Evolutionary conservation across 2,113 vertebrate species (phyloP), one percentile per base, ranked within the genome.

Genomic region (Etheostoma cragini): DNA sequence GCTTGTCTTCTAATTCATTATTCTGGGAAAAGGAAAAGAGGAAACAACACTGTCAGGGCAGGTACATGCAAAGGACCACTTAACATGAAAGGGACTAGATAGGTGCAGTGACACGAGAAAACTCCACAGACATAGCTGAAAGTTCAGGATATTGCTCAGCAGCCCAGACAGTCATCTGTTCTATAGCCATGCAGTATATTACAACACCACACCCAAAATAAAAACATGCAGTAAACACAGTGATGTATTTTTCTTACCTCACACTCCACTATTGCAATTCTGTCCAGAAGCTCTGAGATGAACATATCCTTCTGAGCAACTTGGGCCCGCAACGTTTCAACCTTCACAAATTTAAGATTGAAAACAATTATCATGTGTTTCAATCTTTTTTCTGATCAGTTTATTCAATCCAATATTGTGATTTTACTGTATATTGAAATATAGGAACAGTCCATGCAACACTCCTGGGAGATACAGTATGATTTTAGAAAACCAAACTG

Each of bases 1-100:
- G 87, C 90, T 97, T 97, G 95, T 98, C 97, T 94, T 99, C 97
- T 89, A 99, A 95, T 91, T 99, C 97, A 94, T 97, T 99, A 94
- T 99, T 99, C 98, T 99, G 89, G 88, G 90, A 93, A 93, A 89
- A 89, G 87, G 77, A 91, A 94, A 91, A 94, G 49, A 94, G 83
- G 88, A 94, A 90, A 94, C 89, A 90, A 90, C 79, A 72, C 82
- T 69, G 87, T 94, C 88, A 95, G 88, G 80, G 85, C 86, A 91
- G 86, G 82, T 56, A 49, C 93, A 92, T 91, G 91, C 85, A 93
- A 86, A 83, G 78, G 78, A 72, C 60, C 86, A 82, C 83, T 66
- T 80, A 49, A 70, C 54, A 67, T n/a, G 14, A 78, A 76, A 84
- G 73, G 42, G 72, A 72, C 66, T 47, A 61, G 72, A 87, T 0